Conservation (phyloP, 2,888 invertebrate genomes). For the Vesta saturnalis region DNA sequence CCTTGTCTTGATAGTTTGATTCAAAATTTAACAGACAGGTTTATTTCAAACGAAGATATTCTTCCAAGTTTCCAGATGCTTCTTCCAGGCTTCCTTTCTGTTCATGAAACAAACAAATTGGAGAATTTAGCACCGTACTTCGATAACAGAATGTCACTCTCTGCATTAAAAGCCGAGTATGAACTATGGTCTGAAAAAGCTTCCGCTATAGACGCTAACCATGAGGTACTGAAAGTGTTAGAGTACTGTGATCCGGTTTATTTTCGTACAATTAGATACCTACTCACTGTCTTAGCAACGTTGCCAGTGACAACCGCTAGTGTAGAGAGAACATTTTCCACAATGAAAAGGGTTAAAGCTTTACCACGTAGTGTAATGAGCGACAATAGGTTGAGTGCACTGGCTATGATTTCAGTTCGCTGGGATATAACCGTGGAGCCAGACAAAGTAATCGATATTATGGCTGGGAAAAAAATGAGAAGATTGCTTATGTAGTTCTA, state of each 20-base stretch:
- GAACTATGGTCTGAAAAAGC: constrained; percentile 22
- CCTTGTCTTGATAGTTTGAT: neutral
- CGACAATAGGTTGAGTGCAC: no score
- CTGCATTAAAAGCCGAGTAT: constrained; percentile 23
- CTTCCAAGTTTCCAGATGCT: constrained; percentile 12
- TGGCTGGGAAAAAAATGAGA: no score
- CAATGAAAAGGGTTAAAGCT: no score
- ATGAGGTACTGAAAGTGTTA: constrained; percentile 19
- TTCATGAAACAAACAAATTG: constrained; percentile 18
- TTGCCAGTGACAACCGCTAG: no score
- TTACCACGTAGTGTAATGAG: no score
- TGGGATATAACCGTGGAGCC: no score
- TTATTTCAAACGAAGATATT: constrained; percentile 16
- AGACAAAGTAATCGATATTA: no score
- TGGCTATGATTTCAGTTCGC: no score
- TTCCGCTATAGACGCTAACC: constrained; percentile 18
- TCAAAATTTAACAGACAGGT: constrained; percentile 1
- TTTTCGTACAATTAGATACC: constrained; percentile 17
- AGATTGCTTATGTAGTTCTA: no score
- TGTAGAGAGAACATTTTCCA: no score
- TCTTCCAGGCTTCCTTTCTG: constrained; percentile 13
- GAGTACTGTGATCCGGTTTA: constrained; percentile 20
- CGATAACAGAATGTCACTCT: constrained; percentile 15
- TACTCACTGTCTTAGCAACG: constrained; percentile 8
- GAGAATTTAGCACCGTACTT: constrained; percentile 20